Evolutionary conservation across 2,888 invertebrate genomes (phyloP).

Genomic region (Meandrusa payeni): DNA sequence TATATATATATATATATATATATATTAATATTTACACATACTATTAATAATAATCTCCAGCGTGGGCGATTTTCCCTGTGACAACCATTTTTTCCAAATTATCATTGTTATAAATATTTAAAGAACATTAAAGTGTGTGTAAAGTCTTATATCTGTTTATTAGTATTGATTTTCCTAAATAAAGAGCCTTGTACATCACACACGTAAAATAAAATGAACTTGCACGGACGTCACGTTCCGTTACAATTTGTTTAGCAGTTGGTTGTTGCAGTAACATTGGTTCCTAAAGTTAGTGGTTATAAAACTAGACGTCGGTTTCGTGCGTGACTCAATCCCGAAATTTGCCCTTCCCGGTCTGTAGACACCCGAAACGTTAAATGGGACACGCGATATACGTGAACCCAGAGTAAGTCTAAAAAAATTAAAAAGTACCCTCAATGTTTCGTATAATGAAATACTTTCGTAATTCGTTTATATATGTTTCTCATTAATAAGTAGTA

Average conservation of each 20-base stretch:
- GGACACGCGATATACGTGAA: slow-evolving; percentile 19
- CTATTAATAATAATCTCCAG: too few relatives aligned
- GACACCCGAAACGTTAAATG: slow-evolving; percentile 40
- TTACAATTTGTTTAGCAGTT: slow-evolving; percentile 44
- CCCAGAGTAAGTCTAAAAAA: background rate
- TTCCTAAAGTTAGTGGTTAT: slow-evolving; percentile 37
- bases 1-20: too few relatives aligned
- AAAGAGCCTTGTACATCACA: too few relatives aligned
- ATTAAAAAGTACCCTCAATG: background rate
- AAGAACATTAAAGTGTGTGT: too few relatives aligned
- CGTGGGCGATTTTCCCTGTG: too few relatives aligned
- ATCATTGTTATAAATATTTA: too few relatives aligned
- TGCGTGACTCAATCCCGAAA: slow-evolving; percentile 51
- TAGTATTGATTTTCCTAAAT: too few relatives aligned
- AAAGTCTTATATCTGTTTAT: too few relatives aligned
- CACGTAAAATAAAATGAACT: slow-evolving; percentile 14
- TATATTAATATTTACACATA: too few relatives aligned
- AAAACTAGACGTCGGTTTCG: slow-evolving; percentile 45
- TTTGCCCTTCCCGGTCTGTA: slow-evolving; percentile 30
- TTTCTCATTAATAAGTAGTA: too few relatives aligned
- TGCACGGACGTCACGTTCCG: slow-evolving; percentile 40
- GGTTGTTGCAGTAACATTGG: slow-evolving; percentile 26
- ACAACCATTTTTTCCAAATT: too few relatives aligned
- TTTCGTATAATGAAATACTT: background rate
- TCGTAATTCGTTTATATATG: too few relatives aligned